Base-by-base conservation (phyloP, 2,797 vertebrate species). In the Muscicapa striata region DNA sequence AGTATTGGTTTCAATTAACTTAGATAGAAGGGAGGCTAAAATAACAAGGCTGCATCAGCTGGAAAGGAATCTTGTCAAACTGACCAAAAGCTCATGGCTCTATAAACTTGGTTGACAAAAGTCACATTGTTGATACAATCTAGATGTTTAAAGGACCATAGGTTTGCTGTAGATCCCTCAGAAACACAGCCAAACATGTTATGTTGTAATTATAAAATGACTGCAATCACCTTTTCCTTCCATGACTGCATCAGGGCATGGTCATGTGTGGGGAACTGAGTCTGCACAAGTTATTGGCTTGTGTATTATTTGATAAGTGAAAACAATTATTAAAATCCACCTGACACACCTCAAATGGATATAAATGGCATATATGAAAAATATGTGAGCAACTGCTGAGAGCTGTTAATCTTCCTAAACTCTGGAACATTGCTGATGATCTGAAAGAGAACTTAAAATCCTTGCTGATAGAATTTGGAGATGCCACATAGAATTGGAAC, bases 1-100 rank as follows among this genome's bases (percentile, higher is more conserved):
- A 73, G 52, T 74, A 77, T 82, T 87, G 41, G 55, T 93, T 96
- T 93, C 88, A 90, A 74, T 94, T 92, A 82, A 57, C 45, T 94
- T 59, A 32, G 90, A 81, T 91, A 59, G 76, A 76, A 82, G 91
- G 92, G 93, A 93, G 84, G 57, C 48, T 94, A 70, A 90, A 96
- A 95, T 89, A 96, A 96, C 86, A 96, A 92, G 29, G 9, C 21
- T 79, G 83, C 29, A 63, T 82, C 83, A 89, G 45, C 32, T 73
- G 80, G 26, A 76, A 83, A 84, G 29, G 49, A 79, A 22, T 79
- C 55, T 76, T 95, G 80, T 95, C 90, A 93, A 85, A 74, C 27
- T 55, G 34, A 84, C 46, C 89, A 24, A 67, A 87, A 82, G 26
- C 38, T 73, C 63, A 40, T 52, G 75, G 36, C 43, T 82, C 58